Evolutionary conservation across 1,140 invertebrate species (phyloP).

Genomic region (Drosophila funebris): DNA sequence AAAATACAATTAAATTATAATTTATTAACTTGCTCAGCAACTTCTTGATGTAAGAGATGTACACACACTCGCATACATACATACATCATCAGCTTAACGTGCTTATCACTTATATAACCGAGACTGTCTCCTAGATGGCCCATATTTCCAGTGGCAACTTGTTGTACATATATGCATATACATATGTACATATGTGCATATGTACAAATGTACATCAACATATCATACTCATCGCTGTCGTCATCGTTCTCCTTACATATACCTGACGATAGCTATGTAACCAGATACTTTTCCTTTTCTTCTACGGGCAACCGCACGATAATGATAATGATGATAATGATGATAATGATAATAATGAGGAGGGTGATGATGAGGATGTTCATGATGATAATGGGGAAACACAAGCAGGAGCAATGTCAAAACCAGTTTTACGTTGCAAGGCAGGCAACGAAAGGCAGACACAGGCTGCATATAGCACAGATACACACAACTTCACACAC

Average conservation of each 20-base stretch:
- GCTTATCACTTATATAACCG: too few species aligned
- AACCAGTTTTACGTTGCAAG: conserved; percentile 70
- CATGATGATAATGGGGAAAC: conserved; percentile 35
- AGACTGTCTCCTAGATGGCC: not conserved
- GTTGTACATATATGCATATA: not conserved
- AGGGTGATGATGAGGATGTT: conserved; percentile 34
- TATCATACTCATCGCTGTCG: not conserved
- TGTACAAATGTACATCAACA: not conserved
- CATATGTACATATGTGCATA: not conserved
- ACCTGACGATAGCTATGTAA: conserved; percentile 15
- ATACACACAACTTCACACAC: conserved; percentile 11
- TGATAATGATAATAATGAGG: too few species aligned
- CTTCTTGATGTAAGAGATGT: too few species aligned
- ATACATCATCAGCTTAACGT: too few species aligned
- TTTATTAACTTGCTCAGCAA: too few species aligned
- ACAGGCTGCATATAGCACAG: conserved; percentile 43
- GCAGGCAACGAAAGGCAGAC: conserved; percentile 46
- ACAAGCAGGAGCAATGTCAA: conserved; percentile 47
- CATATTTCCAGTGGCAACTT: not conserved
- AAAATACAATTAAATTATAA: not conserved
- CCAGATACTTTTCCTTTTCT: conserved; percentile 60
- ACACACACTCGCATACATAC: too few species aligned
- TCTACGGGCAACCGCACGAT: not conserved
- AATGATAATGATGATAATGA: not conserved
- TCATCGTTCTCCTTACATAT: not conserved